Conservation (phyloP, 2,113 vertebrate genomes). For the Macroglossus sobrinus region DNA sequence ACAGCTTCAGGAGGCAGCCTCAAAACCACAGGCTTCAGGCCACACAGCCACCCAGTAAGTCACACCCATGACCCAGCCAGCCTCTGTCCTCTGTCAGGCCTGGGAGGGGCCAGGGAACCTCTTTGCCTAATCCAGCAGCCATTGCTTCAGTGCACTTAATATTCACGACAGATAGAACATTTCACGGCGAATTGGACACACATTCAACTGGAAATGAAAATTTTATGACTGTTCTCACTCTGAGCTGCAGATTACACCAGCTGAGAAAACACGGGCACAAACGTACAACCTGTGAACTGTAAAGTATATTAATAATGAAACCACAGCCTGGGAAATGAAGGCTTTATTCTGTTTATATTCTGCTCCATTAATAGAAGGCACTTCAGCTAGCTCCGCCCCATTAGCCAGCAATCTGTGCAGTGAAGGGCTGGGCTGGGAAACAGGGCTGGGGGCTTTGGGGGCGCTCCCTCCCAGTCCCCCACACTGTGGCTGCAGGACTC, state of each 20-base stretch:
- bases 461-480: accelerated
- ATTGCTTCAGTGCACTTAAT: constrained; percentile 80
- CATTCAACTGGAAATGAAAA: constrained; percentile 88
- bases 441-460: neutral
- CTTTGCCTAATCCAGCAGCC: constrained; percentile 73
- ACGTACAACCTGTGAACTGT: constrained; percentile 88
- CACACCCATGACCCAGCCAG: accelerated
- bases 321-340: constrained; percentile 86
- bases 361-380: constrained; percentile 86
- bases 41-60: neutral
- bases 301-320: constrained; percentile 90
- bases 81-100: neutral
- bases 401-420: constrained; percentile 79
- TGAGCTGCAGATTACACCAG: constrained; percentile 82
- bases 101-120: constrained; percentile 50
- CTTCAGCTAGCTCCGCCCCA: constrained; percentile 82
- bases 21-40: neutral
- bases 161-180: constrained; percentile 88
- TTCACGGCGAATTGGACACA: constrained; percentile 87
- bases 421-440: neutral
- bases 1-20: neutral
- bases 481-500: neutral
- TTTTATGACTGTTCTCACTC: constrained; percentile 88
- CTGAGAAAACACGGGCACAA: constrained; percentile 86
- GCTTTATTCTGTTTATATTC: constrained; percentile 89